Evolutionary conservation across 2,888 invertebrate species (phyloP).

Genomic region (Melieria crassipennis): DNA sequence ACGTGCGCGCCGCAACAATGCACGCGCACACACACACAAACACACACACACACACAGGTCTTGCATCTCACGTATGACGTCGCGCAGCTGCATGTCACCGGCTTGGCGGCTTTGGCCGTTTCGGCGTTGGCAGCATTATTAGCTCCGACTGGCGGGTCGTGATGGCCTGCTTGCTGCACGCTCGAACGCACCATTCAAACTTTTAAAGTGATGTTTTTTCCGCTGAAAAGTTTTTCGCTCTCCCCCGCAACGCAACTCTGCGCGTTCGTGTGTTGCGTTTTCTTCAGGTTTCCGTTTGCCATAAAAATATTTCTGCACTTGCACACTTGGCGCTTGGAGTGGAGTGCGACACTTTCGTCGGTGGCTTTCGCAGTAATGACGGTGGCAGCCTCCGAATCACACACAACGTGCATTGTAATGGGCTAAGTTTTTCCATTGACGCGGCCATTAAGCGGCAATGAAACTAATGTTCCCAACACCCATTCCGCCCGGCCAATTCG

Average conservation of each 20-base stretch:
- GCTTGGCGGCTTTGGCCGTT: too few species aligned
- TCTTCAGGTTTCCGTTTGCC: slow-evolving; percentile 35
- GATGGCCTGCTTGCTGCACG: neutral
- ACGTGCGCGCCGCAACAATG: neutral
- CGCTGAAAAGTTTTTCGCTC: slow-evolving; percentile 26
- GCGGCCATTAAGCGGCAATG: slow-evolving; percentile 49
- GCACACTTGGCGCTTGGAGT: neutral
- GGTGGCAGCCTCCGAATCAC: neutral
- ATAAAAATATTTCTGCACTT: slow-evolving; percentile 38
- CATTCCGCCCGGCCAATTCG: slow-evolving; percentile 21
- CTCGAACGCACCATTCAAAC: slow-evolving; percentile 13
- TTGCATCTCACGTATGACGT: slow-evolving; percentile 20
- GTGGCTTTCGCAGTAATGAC: neutral
- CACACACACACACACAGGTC: slow-evolving; percentile 18
- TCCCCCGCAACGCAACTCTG: slow-evolving; percentile 16
- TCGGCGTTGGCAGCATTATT: neutral
- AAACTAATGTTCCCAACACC: slow-evolving; percentile 44
- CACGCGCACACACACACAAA: slow-evolving; percentile 22
- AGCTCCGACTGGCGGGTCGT: slow-evolving; percentile 9
- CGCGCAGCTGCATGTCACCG: too few species aligned
- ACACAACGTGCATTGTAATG: slow-evolving; percentile 40
- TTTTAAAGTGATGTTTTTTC: slow-evolving; percentile 33
- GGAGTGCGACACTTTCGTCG: slow-evolving; percentile 14
- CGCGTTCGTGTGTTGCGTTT: slow-evolving; percentile 29
- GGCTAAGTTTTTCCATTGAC: slow-evolving; percentile 49